phyloP scores from a whole-genome alignment of 2,888 invertebrate species.

The Cheilosia impressa region DNA sequence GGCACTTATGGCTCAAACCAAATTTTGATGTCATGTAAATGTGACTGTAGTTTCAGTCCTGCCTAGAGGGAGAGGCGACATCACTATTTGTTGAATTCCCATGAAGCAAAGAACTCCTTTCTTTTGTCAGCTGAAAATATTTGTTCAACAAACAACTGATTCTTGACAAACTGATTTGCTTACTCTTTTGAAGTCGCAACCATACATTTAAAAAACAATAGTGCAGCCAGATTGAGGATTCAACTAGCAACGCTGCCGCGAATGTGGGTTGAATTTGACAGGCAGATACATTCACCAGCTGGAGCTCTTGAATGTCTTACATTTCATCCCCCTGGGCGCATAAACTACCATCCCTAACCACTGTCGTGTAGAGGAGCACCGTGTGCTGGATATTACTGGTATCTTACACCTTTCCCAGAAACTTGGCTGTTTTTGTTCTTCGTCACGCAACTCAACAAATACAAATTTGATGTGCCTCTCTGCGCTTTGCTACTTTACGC shows the following conservation, averaged over 20 bases:
- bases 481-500: not conserved
- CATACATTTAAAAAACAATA: not conserved
- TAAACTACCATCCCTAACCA: too few relatives aligned
- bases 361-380: too few relatives aligned
- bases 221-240: not conserved
- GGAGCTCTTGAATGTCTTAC: too few relatives aligned
- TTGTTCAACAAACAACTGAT: not conserved
- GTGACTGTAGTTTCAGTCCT: too few relatives aligned
- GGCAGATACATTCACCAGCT: too few relatives aligned
- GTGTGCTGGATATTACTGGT: not conserved
- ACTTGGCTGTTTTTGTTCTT: not conserved
- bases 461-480: not conserved
- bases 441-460: constrained; percentile 1
- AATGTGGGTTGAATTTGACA: too few relatives aligned
- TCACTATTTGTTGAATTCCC: too few relatives aligned
- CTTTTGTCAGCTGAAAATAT: not conserved
- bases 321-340: too few relatives aligned
- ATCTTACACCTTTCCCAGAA: not conserved
- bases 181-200: not conserved
- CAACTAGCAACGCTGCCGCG: not conserved
- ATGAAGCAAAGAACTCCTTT: too few relatives aligned
- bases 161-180: not conserved
- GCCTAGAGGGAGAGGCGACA: too few relatives aligned
- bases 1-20: too few relatives aligned
- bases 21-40: too few relatives aligned